Evolutionary conservation across 2,888 invertebrate genomes (phyloP).

Genomic region (Lycocerus yunnanus): DNA sequence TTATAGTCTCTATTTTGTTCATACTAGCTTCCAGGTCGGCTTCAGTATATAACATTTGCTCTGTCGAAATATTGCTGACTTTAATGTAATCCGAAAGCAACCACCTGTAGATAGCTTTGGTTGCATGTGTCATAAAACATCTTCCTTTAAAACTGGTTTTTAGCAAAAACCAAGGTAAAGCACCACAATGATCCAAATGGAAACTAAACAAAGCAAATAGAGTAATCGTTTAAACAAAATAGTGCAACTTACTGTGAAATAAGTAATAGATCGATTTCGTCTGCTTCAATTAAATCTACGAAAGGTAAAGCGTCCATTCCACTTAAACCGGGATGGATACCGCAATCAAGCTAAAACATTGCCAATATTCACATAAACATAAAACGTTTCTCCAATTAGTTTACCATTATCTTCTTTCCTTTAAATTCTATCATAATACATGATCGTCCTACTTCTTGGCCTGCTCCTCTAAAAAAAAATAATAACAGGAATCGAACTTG

Average conservation of each 20-base stretch:
- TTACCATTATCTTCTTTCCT: constrained; percentile 96
- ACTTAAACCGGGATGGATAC: constrained; percentile 96
- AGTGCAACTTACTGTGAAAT: constrained; percentile 81
- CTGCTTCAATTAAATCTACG: constrained; percentile 96
- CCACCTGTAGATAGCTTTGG: constrained; percentile 99
- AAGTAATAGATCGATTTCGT: constrained; percentile 92
- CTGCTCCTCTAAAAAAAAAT: constrained; percentile 74
- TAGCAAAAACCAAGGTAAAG: constrained; percentile 95
- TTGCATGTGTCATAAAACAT: constrained; percentile 99
- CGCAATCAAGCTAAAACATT: constrained; percentile 82
- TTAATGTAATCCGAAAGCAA: constrained; percentile 98
- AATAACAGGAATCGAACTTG: background rate
- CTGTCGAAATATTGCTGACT: constrained; percentile 96
- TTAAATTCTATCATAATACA: constrained; percentile 99
- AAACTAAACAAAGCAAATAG: constrained; percentile 66
- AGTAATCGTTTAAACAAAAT: background rate
- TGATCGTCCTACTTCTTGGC: constrained; percentile 98
- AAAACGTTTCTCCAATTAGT: background rate
- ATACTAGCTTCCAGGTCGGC: constrained; percentile 96
- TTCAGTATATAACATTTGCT: constrained; percentile 96
- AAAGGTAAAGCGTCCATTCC: constrained; percentile 98
- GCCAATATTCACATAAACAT: constrained; percentile 4
- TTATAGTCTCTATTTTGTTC: constrained; percentile 98
- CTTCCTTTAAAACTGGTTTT: constrained; percentile 97
- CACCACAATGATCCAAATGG: constrained; percentile 98